Evolutionary conservation across 2,888 invertebrate genomes (phyloP).

Genomic region (Pantelozetes paolii): DNA sequence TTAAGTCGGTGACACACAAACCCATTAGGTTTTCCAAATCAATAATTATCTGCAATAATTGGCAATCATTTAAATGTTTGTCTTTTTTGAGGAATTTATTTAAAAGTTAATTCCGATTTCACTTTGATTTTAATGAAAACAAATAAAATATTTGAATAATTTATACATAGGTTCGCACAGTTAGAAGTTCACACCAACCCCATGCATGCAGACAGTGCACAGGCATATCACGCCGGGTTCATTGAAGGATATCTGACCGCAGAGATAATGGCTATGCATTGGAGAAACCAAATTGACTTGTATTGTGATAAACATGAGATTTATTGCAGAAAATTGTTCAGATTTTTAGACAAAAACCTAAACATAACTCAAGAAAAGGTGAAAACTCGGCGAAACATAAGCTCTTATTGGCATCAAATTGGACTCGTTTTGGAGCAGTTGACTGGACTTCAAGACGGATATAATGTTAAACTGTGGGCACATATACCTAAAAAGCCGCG

Average conservation of each 20-base stretch:
- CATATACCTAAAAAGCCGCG: conserved; percentile 51
- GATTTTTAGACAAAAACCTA: conserved; percentile 63
- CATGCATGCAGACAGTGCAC: conserved; percentile 68
- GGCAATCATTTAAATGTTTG: no score
- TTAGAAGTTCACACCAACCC: conserved; percentile 33
- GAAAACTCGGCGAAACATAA: conserved; percentile 53
- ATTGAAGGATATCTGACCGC: conserved; percentile 77
- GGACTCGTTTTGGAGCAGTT: conserved; percentile 71
- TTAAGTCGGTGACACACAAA: no score
- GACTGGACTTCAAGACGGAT: conserved; percentile 71
- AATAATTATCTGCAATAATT: no score
- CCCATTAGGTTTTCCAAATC: no score
- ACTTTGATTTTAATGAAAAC: no score
- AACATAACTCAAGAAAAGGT: conserved; percentile 63
- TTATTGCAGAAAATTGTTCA: conserved; percentile 64
- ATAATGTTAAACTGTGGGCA: conserved; percentile 54
- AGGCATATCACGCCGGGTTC: conserved; percentile 79
- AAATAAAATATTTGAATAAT: no score
- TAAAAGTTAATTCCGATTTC: no score
- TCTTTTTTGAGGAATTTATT: no score
- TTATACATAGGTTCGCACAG: conserved; percentile 33
- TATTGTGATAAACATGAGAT: conserved; percentile 57
- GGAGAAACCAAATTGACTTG: conserved; percentile 66
- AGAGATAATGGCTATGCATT: conserved; percentile 72
- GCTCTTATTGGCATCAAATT: conserved; percentile 77